Base-by-base conservation (phyloP, 2,797 vertebrate species). In the Melanotaenia boesemani region DNA sequence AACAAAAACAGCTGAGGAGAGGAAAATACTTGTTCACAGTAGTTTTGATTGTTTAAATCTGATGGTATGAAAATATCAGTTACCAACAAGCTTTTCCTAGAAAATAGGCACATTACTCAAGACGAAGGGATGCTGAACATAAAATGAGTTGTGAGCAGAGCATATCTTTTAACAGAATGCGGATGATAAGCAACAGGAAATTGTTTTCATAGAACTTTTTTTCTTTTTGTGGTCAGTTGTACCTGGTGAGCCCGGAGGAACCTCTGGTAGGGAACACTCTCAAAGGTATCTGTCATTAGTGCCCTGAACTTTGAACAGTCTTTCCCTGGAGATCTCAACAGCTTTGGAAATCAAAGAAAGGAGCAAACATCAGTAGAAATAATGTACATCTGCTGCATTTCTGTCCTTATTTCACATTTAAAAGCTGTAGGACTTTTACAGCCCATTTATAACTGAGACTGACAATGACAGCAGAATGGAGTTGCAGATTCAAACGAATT, bases 201-300 rank as follows among this genome's bases (percentile, higher is more conserved):
- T 22, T 52, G 39, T 32, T 26, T 48, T 57, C 34, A 9, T 18
- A 44, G 26, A 44, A n/a, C 20, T n/a, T 22, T 22, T 28, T 32
- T 60, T 71, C 34, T n/a, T 30, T 57, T 37, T 74, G 67, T 24
- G 61, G 36, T 69, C 30, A 20, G 6, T 74, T 70, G 75, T 55
- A 96, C 96, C 90, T 93, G 92, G 91, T 96, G 94, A 70, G 89
- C 84, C 73, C 90, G 80, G 67, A 96, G 90, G 74, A 93, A 94
- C 36, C 73, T 84, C 88, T 92, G 94, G 88, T 96, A 95, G n/a
- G 92, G 89, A 0, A 83, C 55, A 0, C 93, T 94, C 74, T 94
- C 92, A 0, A 92, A 92, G 18, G 95, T 94, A 75, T 96, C 94
- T 3, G 89, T 92, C 91, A 96, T 94, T 79, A 96, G 86, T 7